Evolutionary conservation across 2,888 invertebrate genomes (phyloP), one percentile per base, ranked within the genome.

Genomic region (Coremacera marginata): DNA sequence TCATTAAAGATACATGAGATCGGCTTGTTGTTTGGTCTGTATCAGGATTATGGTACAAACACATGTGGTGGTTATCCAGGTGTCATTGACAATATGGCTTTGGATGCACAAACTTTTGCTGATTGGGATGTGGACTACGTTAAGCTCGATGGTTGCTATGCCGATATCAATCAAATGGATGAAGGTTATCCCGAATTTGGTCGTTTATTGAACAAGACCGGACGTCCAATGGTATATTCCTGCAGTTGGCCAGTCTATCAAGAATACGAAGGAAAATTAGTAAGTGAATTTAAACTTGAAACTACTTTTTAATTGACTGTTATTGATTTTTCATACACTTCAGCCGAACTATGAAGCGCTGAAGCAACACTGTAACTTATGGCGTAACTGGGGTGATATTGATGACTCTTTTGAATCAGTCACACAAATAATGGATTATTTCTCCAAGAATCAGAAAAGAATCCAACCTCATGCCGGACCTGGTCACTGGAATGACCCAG

Each of bases 211-310:
- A 95, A 95, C 88, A 87, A 90, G 81, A 95, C 95, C n/a, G 94
- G 94, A 25, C 90, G 95, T 67, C 93, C 93, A 3, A 95, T 96
- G 87, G 91, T 95, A 1, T 96, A 93, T 85, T 94, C 94, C 0
- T 95, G 95, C 89, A 94, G 94, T 85, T 95, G 95, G 94, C 95
- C 95, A 5, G 94, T 93, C 3, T 96, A 95, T 87, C 92, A 92
- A 85, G 92, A 92, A 85, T 84, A 84, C 16, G 72, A 81, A 0
- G 84, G 84, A 3, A 83, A 84, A 78, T 49, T 81, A 76, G 82
- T 83, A 68, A 68, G 80, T 70, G 1, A 11, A 44, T 44, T 44
- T 8, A 4, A 70, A 11, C 34, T 5, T 44, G 44, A 27, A 19
- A 1, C 65, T 16, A 7, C 11, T 44, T 44, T 14, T 44, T 2